Evolutionary conservation across 2,113 vertebrate genomes (phyloP), one percentile per base, ranked within the genome.

Genomic region (Nyctereutes procyonoides): DNA sequence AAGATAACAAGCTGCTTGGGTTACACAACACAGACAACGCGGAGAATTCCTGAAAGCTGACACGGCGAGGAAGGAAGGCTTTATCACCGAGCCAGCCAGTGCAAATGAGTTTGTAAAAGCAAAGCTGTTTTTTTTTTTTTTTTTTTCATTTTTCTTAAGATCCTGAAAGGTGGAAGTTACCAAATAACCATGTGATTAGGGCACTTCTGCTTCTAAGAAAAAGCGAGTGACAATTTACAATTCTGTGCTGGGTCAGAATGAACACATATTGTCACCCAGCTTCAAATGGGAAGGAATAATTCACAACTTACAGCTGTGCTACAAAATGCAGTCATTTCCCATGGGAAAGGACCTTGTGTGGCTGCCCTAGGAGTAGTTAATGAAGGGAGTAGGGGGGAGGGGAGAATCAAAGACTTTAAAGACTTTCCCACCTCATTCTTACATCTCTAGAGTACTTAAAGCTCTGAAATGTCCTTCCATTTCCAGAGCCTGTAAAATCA

Each of bases 31-130:
- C 98, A 99, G 98, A 99, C 99, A 96, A 98, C 91, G 91, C 99
- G 99, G 99, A 99, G 98, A 99, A 99, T 99, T 99, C 99, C 99
- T 99, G 99, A 99, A 99, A 99, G 99, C 98, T 99, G 99, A 99
- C 99, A 97, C 84, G 51, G 96, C 82, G 1, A 0, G 96, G 98
- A 97, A 96, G 93, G 87, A 3, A 8, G 63, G 35, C 76, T 96
- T 98, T 98, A 98, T 98, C 98, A 3, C 97, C 83, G 95, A 98
- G 63, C 71, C 58, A 58, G 98, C 94, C 94, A 43, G 43, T 43
- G 15, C 88, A 65, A 84, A 89, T 12, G 87, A 88, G 43, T 93
- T 63, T 95, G 60, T 83, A 63, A 95, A 92, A 92, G 73, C 73
- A 85, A 67, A 60, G 30, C 28, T 69, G 32, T 3, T 19, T 69